Percentiles rank a stretch among this genome's conserved stretches.
Conservation (phyloP, 2,888 invertebrate species). For the Rotaria macrura region DNA sequence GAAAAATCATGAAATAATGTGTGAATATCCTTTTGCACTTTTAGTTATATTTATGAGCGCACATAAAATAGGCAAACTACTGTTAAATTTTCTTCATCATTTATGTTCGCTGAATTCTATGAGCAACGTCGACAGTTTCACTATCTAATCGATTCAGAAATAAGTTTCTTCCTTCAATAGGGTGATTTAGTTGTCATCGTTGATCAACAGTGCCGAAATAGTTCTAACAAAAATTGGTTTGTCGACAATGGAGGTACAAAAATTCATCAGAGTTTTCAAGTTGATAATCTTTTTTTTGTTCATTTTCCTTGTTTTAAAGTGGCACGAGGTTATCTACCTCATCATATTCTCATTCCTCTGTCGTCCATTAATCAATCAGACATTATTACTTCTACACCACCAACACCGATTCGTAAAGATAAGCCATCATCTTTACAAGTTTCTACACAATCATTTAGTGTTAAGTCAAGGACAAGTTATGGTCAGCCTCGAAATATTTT, state of each 20-base stretch:
- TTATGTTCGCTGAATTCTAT: too few species aligned
- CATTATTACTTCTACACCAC: not conserved
- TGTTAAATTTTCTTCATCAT: too few species aligned
- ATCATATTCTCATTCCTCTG: not conserved
- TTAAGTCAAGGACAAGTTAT: not conserved
- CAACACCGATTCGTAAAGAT: not conserved
- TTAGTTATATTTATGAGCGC: too few species aligned
- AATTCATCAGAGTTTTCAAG: not conserved
- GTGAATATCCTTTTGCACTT: too few species aligned
- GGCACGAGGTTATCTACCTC: not conserved
- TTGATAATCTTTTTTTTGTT: too few species aligned
- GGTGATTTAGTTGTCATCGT: not conserved
- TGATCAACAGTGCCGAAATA: not conserved
- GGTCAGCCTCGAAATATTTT: not conserved
- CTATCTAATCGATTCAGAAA: too few species aligned
- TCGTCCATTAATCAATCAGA: not conserved
- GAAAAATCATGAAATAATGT: too few species aligned
- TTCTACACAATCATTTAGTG: not conserved
- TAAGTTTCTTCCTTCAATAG: not conserved
- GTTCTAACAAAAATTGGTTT: not conserved
- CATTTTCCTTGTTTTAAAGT: too few species aligned
- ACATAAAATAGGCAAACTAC: too few species aligned
- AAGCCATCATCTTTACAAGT: not conserved
- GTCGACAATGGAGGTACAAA: constrained; percentile 26
- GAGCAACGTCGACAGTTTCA: too few species aligned